These are phyloP conservation scores for Ichneumoninae sp. DNA, from an alignment of 2,888 invertebrate genomes.

Conservation along the genomic window DNA sequence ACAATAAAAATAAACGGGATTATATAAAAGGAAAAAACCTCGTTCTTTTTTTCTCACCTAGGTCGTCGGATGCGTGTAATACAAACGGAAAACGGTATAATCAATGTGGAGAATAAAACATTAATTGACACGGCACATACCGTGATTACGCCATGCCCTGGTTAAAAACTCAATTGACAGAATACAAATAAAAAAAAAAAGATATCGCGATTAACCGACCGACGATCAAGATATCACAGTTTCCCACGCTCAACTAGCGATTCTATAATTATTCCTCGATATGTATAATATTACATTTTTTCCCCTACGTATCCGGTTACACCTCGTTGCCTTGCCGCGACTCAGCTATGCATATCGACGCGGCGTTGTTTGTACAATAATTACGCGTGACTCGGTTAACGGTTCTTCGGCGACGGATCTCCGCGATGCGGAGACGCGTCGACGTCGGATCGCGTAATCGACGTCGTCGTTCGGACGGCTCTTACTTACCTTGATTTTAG, in stretches of 20 bases:
- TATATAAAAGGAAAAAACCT: neutral
- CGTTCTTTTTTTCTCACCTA: neutral
- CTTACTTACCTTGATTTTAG: constrained; percentile 57
- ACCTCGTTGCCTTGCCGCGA: constrained; percentile 63
- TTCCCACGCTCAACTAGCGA: constrained; percentile 67
- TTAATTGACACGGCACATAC: constrained; percentile 1
- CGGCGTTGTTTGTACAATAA: constrained; percentile 57
- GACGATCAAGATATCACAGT: constrained; percentile 49
- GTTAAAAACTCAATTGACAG: constrained; percentile 9
- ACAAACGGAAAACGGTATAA: neutral
- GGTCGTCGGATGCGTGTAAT: neutral
- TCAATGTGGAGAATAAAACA: neutral
- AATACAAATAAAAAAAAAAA: constrained; percentile 25
- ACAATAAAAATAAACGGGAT: neutral
- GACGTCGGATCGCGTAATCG: constrained; percentile 62
- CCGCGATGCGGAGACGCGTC: constrained; percentile 17
- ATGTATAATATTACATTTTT: constrained; percentile 57
- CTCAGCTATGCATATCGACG: constrained; percentile 33
- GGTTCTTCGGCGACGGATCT: constrained; percentile 48
- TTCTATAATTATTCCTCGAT: constrained; percentile 51
- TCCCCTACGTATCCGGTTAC: constrained; percentile 67
- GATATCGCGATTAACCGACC: constrained; percentile 32
- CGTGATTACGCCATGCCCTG: neutral
- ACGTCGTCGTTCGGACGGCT: constrained; percentile 36
- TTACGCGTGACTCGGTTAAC: constrained; percentile 67